Conservation (phyloP, 2,888 invertebrate genomes). For the Maniola hyperantus region DNA sequence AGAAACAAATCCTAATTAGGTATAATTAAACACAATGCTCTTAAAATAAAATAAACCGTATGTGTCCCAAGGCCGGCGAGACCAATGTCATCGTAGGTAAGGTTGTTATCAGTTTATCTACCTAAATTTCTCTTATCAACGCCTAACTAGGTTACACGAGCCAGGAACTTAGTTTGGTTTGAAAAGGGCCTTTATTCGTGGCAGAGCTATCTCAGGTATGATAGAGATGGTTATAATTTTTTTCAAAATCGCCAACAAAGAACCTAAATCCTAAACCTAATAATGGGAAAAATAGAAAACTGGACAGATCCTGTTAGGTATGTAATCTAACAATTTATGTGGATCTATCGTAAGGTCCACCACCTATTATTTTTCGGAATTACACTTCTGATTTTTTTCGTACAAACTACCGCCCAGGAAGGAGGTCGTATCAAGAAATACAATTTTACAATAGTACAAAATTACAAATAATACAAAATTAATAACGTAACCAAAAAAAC, state of each 20-base stretch:
- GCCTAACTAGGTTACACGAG: slow-evolving; percentile 65
- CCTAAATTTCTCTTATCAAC: slow-evolving; percentile 70
- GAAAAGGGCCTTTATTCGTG: slow-evolving; percentile 24
- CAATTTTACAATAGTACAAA: no score
- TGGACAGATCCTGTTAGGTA: no score
- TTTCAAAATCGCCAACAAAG: not conserved
- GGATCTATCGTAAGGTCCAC: no score
- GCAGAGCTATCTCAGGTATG: slow-evolving; percentile 4
- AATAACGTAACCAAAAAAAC: not conserved
- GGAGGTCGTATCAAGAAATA: no score
- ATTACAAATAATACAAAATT: no score
- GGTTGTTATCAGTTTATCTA: slow-evolving; percentile 69
- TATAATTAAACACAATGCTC: slow-evolving; percentile 12
- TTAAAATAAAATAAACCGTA: slow-evolving; percentile 25
- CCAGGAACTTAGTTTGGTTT: slow-evolving; percentile 25
- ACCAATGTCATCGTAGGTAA: slow-evolving; percentile 72
- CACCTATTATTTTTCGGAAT: no score
- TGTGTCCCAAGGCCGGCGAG: slow-evolving; percentile 60
- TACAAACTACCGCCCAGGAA: no score
- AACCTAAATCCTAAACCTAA: not conserved
- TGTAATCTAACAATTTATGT: no score
- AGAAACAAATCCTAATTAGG: slow-evolving; percentile 13
- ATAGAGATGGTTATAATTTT: not conserved
- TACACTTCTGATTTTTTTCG: no score
- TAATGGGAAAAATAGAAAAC: not conserved